Percentiles rank a stretch among this genome's conserved stretches.
Evolutionary conservation across 2,797 vertebrate genomes (phyloP).

Genomic region (Clamator glandarius): DNA sequence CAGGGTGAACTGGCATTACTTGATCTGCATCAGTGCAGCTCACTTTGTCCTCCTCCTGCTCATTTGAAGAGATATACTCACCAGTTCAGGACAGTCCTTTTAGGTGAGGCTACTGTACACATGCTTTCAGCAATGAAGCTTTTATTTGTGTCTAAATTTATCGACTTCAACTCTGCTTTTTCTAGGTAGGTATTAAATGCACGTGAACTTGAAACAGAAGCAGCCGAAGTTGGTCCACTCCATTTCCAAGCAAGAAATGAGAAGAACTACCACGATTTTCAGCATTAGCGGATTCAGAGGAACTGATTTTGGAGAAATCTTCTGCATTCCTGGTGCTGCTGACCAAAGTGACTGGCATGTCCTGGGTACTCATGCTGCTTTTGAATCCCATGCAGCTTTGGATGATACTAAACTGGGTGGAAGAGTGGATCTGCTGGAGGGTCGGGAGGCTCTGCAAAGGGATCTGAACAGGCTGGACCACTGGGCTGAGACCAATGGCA

Average conservation of each 20-base stretch:
- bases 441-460: no score
- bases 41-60: background rate
- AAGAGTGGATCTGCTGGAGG: no score
- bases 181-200: background rate
- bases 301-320: background rate
- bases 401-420: no score
- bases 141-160: background rate
- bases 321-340: background rate
- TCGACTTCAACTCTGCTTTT: background rate
- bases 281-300: background rate
- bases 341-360: background rate
- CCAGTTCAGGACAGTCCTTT: background rate
- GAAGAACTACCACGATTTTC: background rate
- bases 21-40: background rate
- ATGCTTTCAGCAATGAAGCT: background rate
- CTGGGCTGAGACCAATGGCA: no score
- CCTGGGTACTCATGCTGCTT: background rate
- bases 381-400: rapidly evolving
- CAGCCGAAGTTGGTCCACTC: background rate
- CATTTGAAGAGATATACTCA: background rate
- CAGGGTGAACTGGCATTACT: background rate
- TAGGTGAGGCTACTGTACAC: background rate
- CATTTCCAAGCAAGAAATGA: background rate
- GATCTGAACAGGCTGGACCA: no score
- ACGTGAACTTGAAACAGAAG: background rate